These are phyloP conservation scores for Phodopus roborovskii DNA, from an alignment of 2,113 vertebrate genomes.

Conservation along the genomic window DNA sequence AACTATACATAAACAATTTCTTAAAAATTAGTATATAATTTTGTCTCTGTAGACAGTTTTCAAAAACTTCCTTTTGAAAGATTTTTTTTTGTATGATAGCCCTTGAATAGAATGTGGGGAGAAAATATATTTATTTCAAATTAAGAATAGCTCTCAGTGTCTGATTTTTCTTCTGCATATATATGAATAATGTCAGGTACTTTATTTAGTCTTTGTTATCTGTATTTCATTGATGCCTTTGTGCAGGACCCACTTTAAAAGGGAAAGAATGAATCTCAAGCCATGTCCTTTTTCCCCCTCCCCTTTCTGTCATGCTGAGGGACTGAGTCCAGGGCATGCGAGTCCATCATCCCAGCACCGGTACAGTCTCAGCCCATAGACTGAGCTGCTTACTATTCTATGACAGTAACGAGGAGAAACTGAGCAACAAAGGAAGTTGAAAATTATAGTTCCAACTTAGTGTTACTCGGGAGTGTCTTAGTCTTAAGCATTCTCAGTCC, in stretches of 20 bases:
- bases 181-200: constrained; percentile 5
- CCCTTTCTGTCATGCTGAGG: not conserved
- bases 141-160: not conserved
- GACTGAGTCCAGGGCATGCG: not conserved
- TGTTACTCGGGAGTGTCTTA: constrained; percentile 3
- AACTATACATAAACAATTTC: not conserved
- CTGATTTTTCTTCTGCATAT: constrained; percentile 7
- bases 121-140: not conserved
- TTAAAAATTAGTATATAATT: not conserved
- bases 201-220: not conserved
- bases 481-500: not conserved
- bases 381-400: not conserved
- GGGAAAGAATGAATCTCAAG: constrained; percentile 1
- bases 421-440: not conserved
- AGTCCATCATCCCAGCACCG: not conserved
- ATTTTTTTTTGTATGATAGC: not conserved
- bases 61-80: not conserved
- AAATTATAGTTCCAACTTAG: constrained; percentile 48
- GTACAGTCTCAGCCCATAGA: not conserved
- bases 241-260: not conserved
- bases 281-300: not conserved
- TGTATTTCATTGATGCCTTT: not conserved
- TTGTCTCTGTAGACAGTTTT: constrained; percentile 34
- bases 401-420: not conserved
- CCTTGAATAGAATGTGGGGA: not conserved